A percentile compares a stretch with the other conserved stretches of the same genome.
Evolutionary conservation across 2,797 vertebrate genomes (phyloP).

Genomic region (Phrynocephalus vlangalii): DNA sequence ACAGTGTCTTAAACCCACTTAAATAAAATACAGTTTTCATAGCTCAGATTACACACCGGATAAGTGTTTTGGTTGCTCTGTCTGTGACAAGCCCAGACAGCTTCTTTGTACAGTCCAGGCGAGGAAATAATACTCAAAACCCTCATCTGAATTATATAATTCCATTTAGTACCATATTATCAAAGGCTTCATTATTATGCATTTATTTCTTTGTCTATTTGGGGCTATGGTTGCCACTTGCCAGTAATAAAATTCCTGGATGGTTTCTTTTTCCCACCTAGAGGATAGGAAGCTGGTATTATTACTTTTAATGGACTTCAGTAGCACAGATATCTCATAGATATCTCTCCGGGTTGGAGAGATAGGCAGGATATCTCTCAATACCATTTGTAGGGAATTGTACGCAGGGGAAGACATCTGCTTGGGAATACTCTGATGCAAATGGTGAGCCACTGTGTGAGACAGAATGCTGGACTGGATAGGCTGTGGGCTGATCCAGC

Average conservation of each 20-base stretch:
- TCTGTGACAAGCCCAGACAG: slow-evolving; percentile 67
- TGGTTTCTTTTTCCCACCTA: background rate
- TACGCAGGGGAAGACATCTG: too few species aligned
- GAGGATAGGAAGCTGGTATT: slow-evolving; percentile 31
- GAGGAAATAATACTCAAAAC: slow-evolving; percentile 67
- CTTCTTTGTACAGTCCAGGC: slow-evolving; percentile 53
- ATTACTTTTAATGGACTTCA: slow-evolving; percentile 40
- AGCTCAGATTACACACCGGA: slow-evolving; percentile 66
- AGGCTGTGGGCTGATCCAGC: too few species aligned
- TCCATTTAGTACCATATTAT: slow-evolving; percentile 50
- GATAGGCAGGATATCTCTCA: too few species aligned
- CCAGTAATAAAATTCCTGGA: slow-evolving; percentile 35
- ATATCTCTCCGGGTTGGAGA: too few species aligned
- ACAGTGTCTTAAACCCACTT: slow-evolving; percentile 65
- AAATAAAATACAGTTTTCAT: slow-evolving; percentile 65
- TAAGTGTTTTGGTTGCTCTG: slow-evolving; percentile 60
- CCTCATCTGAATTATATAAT: slow-evolving; percentile 44
- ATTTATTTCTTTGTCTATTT: slow-evolving; percentile 47
- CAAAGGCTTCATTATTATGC: slow-evolving; percentile 40
- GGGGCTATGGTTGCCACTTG: slow-evolving; percentile 36
- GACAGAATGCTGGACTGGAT: too few species aligned
- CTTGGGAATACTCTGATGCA: too few species aligned
- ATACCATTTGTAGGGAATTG: too few species aligned
- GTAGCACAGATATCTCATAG: background rate
- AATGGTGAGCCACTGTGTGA: too few species aligned